A percentile compares a stretch with the other conserved stretches of the same genome.
Evolutionary conservation across 2,113 vertebrate species (phyloP).

Genomic region (Zosterops pallidus): DNA sequence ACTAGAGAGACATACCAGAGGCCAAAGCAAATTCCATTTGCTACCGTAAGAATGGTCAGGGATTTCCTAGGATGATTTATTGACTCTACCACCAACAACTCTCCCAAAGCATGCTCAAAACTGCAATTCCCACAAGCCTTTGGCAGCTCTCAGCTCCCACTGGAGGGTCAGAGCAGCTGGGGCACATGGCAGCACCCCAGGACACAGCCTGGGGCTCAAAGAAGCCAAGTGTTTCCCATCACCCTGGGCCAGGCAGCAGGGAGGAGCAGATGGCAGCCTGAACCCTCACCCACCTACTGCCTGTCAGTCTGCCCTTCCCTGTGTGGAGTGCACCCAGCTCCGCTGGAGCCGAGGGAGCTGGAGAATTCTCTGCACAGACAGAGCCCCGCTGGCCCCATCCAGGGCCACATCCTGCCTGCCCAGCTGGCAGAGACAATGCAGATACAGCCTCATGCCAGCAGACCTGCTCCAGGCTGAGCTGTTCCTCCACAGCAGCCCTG

Average conservation of each 20-base stretch:
- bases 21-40: neutral
- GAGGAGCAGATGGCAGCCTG: neutral
- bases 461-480: neutral
- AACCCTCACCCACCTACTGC: neutral
- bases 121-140: neutral
- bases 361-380: neutral
- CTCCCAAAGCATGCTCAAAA: neutral
- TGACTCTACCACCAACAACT: neutral
- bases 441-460: rapidly evolving
- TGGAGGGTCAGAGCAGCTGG: neutral
- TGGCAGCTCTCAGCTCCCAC: neutral
- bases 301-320: rapidly evolving
- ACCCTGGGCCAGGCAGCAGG: neutral
- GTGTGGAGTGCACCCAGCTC: neutral
- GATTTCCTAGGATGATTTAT: neutral
- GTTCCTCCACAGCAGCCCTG: neutral
- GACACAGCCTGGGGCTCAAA: neutral
- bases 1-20: neutral
- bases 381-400: neutral
- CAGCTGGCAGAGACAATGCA: rapidly evolving
- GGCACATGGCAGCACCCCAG: rapidly evolving
- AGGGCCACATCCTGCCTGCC: neutral
- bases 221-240: neutral
- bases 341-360: rapidly evolving
- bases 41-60: neutral